These are phyloP conservation scores for Miltochrista miniata DNA, from an alignment of 2,888 invertebrate species.

Conservation along the genomic window DNA sequence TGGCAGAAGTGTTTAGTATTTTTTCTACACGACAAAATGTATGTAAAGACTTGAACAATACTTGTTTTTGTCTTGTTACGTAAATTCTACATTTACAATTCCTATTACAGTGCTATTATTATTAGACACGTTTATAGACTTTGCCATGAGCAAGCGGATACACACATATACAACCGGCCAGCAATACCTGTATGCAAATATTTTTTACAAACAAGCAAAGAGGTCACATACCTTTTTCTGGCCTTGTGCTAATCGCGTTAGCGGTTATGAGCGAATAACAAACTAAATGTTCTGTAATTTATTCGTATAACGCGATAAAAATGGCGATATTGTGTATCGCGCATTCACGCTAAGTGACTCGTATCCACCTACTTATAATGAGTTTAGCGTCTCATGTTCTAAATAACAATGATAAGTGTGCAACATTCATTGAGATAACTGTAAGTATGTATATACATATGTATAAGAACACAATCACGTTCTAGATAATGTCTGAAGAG, in stretches of 20 bases:
- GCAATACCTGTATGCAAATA: conserved; percentile 55
- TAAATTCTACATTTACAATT: conserved; percentile 49
- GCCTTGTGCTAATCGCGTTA: conserved; percentile 78
- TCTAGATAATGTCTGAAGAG: conserved; percentile 38
- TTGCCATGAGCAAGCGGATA: conserved; percentile 54
- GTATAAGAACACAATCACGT: conserved; percentile 40
- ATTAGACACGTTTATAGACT: conserved; percentile 38
- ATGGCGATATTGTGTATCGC: conserved; percentile 44
- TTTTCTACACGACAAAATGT: conserved; percentile 16
- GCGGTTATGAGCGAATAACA: conserved; percentile 65
- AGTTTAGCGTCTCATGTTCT: conserved; percentile 34
- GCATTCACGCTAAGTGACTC: conserved; percentile 46
- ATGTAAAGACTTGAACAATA: conserved; percentile 41
- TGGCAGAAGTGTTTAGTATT: background rate
- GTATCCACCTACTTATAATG: conserved; percentile 30
- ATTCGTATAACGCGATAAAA: conserved; percentile 53
- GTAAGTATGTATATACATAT: conserved; percentile 4
- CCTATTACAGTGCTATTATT: conserved; percentile 38
- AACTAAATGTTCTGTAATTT: conserved; percentile 63
- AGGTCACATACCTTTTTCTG: conserved; percentile 76
- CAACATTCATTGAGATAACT: conserved; percentile 41
- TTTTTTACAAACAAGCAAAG: conserved; percentile 69
- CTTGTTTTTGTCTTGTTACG: conserved; percentile 49
- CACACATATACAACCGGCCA: conserved; percentile 47
- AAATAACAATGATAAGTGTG: conserved; percentile 46